These are phyloP conservation scores for Poeciliopsis gracilis DNA, from an alignment of 2,797 vertebrate species.

Conservation along the genomic window DNA sequence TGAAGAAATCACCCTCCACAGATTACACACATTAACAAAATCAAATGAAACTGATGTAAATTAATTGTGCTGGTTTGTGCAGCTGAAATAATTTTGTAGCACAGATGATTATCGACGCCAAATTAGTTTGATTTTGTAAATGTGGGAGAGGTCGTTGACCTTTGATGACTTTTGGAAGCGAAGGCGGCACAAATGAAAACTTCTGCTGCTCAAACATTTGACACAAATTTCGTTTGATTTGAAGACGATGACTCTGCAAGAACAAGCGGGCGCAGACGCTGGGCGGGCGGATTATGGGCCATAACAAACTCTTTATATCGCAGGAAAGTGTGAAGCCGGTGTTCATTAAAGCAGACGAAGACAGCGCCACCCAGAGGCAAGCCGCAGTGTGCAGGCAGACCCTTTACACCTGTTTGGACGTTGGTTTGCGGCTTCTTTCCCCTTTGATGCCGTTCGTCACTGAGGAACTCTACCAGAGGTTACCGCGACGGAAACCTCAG, in stretches of 20 bases:
- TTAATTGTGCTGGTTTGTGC: too few species aligned
- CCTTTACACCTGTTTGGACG: conserved; percentile 89
- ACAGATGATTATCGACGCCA: too few species aligned
- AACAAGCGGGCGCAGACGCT: neutral
- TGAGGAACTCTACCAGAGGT: conserved; percentile 90
- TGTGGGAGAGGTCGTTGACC: too few species aligned
- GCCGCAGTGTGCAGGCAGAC: conserved; percentile 83
- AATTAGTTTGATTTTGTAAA: too few species aligned
- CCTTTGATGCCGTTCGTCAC: conserved; percentile 92
- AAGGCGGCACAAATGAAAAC: too few species aligned
- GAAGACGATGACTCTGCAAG: neutral
- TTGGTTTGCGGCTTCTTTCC: conserved; percentile 86
- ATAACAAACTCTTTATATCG: conserved; percentile 9
- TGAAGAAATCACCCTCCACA: too few species aligned
- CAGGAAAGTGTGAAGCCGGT: conserved; percentile 86
- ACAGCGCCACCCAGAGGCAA: conserved; percentile 56
- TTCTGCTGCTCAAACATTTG: too few species aligned
- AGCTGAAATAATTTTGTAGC: too few species aligned
- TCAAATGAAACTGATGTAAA: too few species aligned
- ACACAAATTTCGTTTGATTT: too few species aligned
- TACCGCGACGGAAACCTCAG: conserved; percentile 80
- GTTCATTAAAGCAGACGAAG: conserved; percentile 70
- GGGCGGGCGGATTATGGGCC: neutral
- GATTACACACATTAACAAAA: too few species aligned
- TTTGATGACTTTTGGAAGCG: too few species aligned